A percentile compares a stretch with the other conserved stretches of the same genome.
These are phyloP conservation scores for Pterocles burchelli DNA, from an alignment of 2,113 vertebrate species.

Conservation along the genomic window DNA sequence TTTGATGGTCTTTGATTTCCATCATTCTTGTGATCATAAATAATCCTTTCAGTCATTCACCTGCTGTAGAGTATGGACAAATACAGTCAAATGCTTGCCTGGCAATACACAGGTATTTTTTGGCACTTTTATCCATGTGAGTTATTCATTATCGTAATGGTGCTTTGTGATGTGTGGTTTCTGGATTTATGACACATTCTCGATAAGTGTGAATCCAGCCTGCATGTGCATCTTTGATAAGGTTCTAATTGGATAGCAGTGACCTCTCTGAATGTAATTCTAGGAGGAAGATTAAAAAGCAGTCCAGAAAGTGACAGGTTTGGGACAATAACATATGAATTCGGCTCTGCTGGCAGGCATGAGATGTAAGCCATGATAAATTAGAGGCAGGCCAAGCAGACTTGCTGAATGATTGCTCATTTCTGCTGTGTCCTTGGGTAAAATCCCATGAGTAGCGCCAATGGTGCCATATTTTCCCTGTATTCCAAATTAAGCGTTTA, in stretches of 20 bases:
- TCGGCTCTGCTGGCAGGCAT: slow-evolving; percentile 75
- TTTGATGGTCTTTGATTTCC: background rate
- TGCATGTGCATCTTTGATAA: slow-evolving; percentile 86
- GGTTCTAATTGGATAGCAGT: slow-evolving; percentile 86
- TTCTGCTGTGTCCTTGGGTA: slow-evolving; percentile 73
- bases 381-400: slow-evolving; percentile 70
- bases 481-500: slow-evolving; percentile 16
- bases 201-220: slow-evolving; percentile 73
- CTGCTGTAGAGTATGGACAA: background rate
- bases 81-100: slow-evolving; percentile 21
- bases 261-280: slow-evolving; percentile 86
- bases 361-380: slow-evolving; percentile 85
- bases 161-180: slow-evolving; percentile 70
- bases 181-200: slow-evolving; percentile 83
- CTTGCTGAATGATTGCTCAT: slow-evolving; percentile 74
- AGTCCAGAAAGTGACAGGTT: slow-evolving; percentile 82
- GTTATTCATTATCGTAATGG: slow-evolving; percentile 79
- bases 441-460: slow-evolving; percentile 60
- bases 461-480: background rate
- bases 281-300: slow-evolving; percentile 84
- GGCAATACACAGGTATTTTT: slow-evolving; percentile 64
- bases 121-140: slow-evolving; percentile 23
- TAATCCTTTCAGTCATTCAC: background rate
- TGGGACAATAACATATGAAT: slow-evolving; percentile 84
- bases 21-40: background rate